Base-by-base conservation (phyloP, 2,888 invertebrate species). In the Ochlodes sylvanus region DNA sequence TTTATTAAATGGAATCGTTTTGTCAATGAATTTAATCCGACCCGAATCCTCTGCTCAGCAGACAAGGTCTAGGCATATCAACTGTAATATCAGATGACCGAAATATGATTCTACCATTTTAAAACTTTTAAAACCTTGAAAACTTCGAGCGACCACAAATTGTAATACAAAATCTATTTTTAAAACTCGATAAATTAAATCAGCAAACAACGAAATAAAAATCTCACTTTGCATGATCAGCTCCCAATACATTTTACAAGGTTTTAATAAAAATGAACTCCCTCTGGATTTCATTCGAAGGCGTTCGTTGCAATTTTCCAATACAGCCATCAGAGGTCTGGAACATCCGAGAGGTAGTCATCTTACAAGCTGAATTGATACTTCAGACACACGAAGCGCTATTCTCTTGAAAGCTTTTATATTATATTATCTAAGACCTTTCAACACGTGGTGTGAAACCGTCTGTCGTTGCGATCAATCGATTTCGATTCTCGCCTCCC, bases 381-480 rank as follows among this genome's bases (percentile, higher is more conserved):
- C 91, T 92, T 91, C 89, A 92, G 91, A 91, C 91, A 85, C 85
- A 83, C 85, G 83, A 84, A 88, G 85, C 87, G 88, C 87, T 88
- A 88, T 91, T 91, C 89, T 90, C 87, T 91, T 92, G 91, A 92
- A 92, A 93, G 92, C 90, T 92, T 92, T 91, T 91, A 90, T 92
- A 92, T 92, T 91, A 91, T 91, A 92, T 93, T 92, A 93, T 91
- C 89, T 87, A 86, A 89, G 88, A 90, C 88, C 89, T 90, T 88
- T 82, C 80, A 81, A 90, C 88, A 90, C 89, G 89, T 90, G 90
- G 89, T 85, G 47, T 38, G 79, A 77, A 78, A 90, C 86, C 89
- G 90, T 91, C 90, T 90, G 90, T 87, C 88, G 89, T 78, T 75
- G 80, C 84, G 86, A 88, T 89, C 88, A 88, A 87, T 89, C 84